Base-by-base conservation (phyloP, 2,797 vertebrate species). In the Etheostoma nigrum region DNA sequence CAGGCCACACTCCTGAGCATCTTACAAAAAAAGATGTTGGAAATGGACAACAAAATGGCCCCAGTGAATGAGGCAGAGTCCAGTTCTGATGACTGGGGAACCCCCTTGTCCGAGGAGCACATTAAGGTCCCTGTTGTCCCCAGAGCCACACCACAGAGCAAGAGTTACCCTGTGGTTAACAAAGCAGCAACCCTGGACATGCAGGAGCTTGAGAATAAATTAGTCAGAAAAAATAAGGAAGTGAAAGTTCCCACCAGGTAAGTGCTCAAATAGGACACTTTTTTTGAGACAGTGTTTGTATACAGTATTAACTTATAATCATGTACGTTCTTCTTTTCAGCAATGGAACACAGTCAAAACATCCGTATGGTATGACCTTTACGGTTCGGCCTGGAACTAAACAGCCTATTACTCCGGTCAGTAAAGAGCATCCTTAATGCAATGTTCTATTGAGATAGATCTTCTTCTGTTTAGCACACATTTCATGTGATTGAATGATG, bases 21-120 rank as follows among this genome's bases (percentile, higher is more conserved):
- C 85, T 76, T 96, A 64, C 95, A 96, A 70, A 95, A 94, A 79
- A 96, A 96, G 86, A 95, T 96, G 95, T 49, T 95, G 66, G 95
- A 96, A 85, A 95, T 96, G 94, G 95, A 95, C 74, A 86, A 92
- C 6, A 95, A 93, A 89, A 91, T 95, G 62, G 30, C 18, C 8
- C 72, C 75, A 1, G 36, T 27, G 5, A 88, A 76, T 18, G 90
- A 93, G 19, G 15, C 72, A 1, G 93, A 95, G 49, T 44, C 85
- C 2, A 72, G n/a, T 7, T 82, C 80, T 1, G 94, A 96, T 47
- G 95, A 95, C 21, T 96, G 95, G 95, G 90, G 86, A 10, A 21
- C 67, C 10, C 60, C 91, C 0, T 13, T 86, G 78, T 86, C 91
- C 9, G 91, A 93, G 0, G 94, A 95, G 13, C 88, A 93, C 51